Conservation (phyloP, 2,888 invertebrate genomes). For the Eupsilia transversa region DNA sequence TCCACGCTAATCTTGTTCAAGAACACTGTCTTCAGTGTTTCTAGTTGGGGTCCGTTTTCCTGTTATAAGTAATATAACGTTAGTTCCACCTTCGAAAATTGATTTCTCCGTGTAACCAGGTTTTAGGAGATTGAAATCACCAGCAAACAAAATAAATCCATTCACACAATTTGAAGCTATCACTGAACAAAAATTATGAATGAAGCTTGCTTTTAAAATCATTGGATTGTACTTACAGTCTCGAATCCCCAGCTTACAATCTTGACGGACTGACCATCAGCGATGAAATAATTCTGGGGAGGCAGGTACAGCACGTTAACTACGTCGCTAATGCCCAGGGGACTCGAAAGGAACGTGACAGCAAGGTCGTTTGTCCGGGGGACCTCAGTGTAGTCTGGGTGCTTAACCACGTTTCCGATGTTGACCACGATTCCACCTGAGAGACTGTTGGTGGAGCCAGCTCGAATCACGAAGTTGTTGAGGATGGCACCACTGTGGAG, state of each 20-base stretch:
- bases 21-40: slow-evolving; percentile 70
- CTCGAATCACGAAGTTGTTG: slow-evolving; percentile 73
- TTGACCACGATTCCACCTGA: slow-evolving; percentile 70
- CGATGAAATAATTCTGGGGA: slow-evolving; percentile 67
- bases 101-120: background rate
- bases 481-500: slow-evolving; percentile 71
- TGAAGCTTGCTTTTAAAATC: background rate
- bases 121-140: background rate
- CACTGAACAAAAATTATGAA: background rate
- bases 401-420: slow-evolving; percentile 66
- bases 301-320: slow-evolving; percentile 76
- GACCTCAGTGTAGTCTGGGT: slow-evolving; percentile 71
- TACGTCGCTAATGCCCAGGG: slow-evolving; percentile 68
- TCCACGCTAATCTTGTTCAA: slow-evolving; percentile 72
- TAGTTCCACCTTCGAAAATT: background rate
- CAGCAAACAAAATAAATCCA: background rate
- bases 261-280: slow-evolving; percentile 70
- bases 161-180: background rate
- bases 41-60: slow-evolving; percentile 72
- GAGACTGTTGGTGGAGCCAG: slow-evolving; percentile 79
- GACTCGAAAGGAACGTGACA: slow-evolving; percentile 60
- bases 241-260: slow-evolving; percentile 83
- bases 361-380: slow-evolving; percentile 76
- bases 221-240: slow-evolving; percentile 53
- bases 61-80: slow-evolving; percentile 43